Evolutionary conservation across 2,888 invertebrate species (phyloP).

Genomic region (Eristalinus sepulchralis): DNA sequence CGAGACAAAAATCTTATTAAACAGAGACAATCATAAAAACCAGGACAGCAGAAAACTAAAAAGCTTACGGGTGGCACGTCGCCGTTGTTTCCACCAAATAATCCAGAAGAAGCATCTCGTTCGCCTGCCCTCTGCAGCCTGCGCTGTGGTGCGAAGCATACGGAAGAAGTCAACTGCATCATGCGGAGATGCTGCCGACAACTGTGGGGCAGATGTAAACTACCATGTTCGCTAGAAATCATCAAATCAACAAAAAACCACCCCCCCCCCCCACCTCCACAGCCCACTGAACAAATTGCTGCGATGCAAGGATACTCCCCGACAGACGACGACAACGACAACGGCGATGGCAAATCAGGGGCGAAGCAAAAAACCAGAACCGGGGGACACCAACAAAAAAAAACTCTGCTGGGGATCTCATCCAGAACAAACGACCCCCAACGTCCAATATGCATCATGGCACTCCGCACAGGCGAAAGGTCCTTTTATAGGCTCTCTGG

Average conservation of each 20-base stretch:
- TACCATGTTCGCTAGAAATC: slow-evolving; percentile 65
- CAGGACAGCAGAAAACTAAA: slow-evolving; percentile 63
- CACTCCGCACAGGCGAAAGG: slow-evolving; percentile 41
- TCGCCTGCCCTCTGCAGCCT: background rate
- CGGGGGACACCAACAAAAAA: background rate
- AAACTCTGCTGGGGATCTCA: slow-evolving; percentile 23
- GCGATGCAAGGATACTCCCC: slow-evolving; percentile 34
- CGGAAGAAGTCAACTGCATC: slow-evolving; percentile 45
- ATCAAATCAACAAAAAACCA: slow-evolving; percentile 64
- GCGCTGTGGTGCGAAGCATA: background rate
- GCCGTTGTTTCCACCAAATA: slow-evolving; percentile 20
- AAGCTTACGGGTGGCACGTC: slow-evolving; percentile 47
- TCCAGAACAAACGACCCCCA: slow-evolving; percentile 34
- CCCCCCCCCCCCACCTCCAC: background rate
- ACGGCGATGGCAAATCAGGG: slow-evolving; percentile 5
- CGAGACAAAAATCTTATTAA: slow-evolving; percentile 54
- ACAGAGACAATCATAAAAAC: slow-evolving; percentile 68
- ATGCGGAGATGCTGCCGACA: slow-evolving; percentile 67
- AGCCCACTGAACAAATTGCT: slow-evolving; percentile 31
- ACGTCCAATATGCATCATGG: slow-evolving; percentile 4
- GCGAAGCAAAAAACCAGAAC: background rate
- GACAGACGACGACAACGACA: slow-evolving; percentile 24
- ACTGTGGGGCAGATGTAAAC: slow-evolving; percentile 60
- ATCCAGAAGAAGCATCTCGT: slow-evolving; percentile 6
- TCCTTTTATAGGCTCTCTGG: slow-evolving; percentile 57